Percentiles rank a stretch among this genome's conserved stretches.
phyloP scores from a whole-genome alignment of 30 jellyfish, hydroid and myxozoan species.

The Catostylus mosaicus region DNA sequence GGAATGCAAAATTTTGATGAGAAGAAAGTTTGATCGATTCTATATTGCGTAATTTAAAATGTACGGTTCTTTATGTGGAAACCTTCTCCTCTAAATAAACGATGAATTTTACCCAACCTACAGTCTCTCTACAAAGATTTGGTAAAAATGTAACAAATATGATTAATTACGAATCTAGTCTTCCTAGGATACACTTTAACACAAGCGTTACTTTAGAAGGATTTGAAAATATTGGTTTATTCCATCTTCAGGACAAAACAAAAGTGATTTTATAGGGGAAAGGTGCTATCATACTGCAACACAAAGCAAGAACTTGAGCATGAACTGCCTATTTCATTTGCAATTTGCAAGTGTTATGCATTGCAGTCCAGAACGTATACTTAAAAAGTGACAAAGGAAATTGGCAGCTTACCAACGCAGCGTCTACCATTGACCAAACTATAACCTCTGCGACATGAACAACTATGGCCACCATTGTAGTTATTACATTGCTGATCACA shows the following conservation, averaged over 20 bases:
- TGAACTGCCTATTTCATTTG: not conserved
- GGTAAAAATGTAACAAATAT: not conserved
- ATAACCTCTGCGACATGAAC: constrained; percentile 69
- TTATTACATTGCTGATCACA: constrained; percentile 70
- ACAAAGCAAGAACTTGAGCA: not conserved
- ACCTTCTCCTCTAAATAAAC: not conserved
- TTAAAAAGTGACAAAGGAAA: not conserved
- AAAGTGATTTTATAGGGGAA: not conserved
- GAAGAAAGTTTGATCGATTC: too few relatives aligned
- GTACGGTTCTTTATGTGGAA: not conserved
- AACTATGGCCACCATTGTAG: constrained; percentile 47
- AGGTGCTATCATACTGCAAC: not conserved
- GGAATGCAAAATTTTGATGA: too few relatives aligned
- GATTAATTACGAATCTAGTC: not conserved
- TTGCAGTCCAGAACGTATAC: not conserved
- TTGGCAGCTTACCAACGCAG: not conserved
- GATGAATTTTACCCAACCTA: not conserved
- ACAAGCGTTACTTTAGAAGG: too few relatives aligned
- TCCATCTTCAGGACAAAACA: not conserved
- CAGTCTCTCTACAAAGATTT: not conserved
- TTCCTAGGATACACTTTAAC: too few relatives aligned
- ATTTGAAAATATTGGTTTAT: not conserved
- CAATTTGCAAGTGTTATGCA: not conserved
- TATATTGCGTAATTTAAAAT: not conserved
- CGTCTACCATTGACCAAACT: not conserved